These are phyloP conservation scores for Oscheius onirici DNA, from an alignment of 2,888 invertebrate species.

Conservation along the genomic window DNA sequence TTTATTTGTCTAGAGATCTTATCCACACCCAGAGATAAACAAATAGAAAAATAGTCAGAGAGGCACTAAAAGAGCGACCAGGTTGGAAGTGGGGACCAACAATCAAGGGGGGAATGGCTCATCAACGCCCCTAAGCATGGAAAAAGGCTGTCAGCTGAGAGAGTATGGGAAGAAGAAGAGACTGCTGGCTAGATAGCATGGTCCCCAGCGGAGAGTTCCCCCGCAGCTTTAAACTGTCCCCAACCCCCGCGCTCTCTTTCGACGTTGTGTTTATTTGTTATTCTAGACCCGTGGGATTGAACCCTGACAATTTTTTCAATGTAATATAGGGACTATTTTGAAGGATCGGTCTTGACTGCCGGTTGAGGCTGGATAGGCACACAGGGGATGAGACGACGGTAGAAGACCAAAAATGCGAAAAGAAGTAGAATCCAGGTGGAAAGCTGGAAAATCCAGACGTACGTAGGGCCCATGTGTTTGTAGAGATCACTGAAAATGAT, in stretches of 20 bases:
- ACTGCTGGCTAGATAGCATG: not conserved
- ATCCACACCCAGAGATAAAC: slow-evolving; percentile 9
- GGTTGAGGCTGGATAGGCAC: slow-evolving; percentile 1
- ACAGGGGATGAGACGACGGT: slow-evolving; percentile 29
- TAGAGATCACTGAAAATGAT: slow-evolving; percentile 27
- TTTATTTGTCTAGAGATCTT: slow-evolving; percentile 3
- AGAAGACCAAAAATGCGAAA: slow-evolving; percentile 16
- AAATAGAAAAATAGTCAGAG: not conserved
- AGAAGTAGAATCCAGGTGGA: slow-evolving; percentile 19
- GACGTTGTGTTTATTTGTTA: slow-evolving; percentile 20
- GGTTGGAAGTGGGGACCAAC: slow-evolving; percentile 24
- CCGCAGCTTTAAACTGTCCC: slow-evolving; percentile 40
- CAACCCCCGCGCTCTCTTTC: slow-evolving; percentile 15
- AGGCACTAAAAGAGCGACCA: not conserved
- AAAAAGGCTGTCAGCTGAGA: slow-evolving; percentile 27
- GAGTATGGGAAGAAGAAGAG: slow-evolving; percentile 27
- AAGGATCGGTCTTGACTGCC: not conserved
- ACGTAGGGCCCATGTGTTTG: slow-evolving; percentile 10
- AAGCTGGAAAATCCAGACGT: slow-evolving; percentile 28
- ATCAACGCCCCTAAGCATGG: slow-evolving; percentile 25
- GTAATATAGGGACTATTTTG: not conserved
- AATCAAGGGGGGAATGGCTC: slow-evolving; percentile 41
- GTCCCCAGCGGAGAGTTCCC: slow-evolving; percentile 16
- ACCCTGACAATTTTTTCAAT: not conserved
- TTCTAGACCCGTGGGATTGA: slow-evolving; percentile 14